Conservation (phyloP, 2,888 invertebrate species). For the Cosmorhoe ocellata region DNA sequence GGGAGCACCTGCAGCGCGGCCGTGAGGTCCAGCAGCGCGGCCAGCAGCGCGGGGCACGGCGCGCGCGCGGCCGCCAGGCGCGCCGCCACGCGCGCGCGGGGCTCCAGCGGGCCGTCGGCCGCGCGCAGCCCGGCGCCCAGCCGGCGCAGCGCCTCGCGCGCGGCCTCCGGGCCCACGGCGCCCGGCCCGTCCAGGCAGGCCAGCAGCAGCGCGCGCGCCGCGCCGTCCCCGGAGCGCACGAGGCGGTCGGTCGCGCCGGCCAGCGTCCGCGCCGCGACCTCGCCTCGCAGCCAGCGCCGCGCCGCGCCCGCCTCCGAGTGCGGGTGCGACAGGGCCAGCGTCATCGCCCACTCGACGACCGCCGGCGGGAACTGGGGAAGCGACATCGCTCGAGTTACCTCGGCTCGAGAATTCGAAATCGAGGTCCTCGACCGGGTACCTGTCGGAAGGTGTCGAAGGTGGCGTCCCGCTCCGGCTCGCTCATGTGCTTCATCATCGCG, state of each 20-base stretch:
- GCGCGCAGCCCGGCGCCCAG: constrained; percentile 26
- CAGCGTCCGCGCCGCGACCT: constrained; percentile 27
- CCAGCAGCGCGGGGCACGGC: constrained; percentile 21
- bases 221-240: constrained; percentile 47
- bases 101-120: constrained; percentile 10
- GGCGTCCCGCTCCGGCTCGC: constrained; percentile 75
- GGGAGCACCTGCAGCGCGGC: constrained; percentile 40
- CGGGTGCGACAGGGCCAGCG: constrained; percentile 66
- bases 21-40: constrained; percentile 36
- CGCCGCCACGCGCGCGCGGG: constrained; percentile 32
- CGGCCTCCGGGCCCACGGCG: constrained; percentile 38
- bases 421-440: no score
- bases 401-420: no score
- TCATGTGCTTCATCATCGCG: constrained; percentile 79
- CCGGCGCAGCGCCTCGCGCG: constrained; percentile 31
- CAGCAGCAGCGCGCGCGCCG: constrained; percentile 32
- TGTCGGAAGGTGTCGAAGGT: constrained; percentile 81
- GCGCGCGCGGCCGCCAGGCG: constrained; percentile 37
- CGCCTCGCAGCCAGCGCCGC: constrained; percentile 70
- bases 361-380: constrained; percentile 48
- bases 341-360: constrained; percentile 65
- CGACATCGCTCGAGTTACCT: neutral
- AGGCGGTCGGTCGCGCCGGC: no score
- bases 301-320: constrained; percentile 50
- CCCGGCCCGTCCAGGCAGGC: constrained; percentile 9